Percentiles rank a stretch among this genome's conserved stretches.
Evolutionary conservation across 2,113 vertebrate species (phyloP).

Genomic region (Nicator chloris): DNA sequence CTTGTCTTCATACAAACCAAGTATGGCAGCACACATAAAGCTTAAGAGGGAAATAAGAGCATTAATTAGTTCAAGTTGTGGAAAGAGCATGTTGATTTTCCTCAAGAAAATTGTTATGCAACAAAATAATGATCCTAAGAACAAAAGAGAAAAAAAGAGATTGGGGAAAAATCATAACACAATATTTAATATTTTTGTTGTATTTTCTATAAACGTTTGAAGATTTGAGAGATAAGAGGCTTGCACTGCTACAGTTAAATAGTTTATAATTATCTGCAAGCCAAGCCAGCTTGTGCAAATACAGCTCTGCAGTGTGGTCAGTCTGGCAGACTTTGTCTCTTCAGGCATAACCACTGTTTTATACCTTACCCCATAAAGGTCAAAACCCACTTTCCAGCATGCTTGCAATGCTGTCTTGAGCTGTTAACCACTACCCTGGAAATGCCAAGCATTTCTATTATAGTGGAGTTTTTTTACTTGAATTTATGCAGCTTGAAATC

Average conservation of each 20-base stretch:
- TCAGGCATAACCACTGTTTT: not conserved
- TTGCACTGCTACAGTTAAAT: not conserved
- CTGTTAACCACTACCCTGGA: not conserved
- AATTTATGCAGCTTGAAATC: not conserved
- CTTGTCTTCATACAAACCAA: not conserved
- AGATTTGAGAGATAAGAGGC: not conserved
- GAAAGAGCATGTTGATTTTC: not conserved
- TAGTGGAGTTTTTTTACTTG: not conserved
- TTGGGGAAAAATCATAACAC: not conserved
- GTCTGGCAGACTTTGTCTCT: not conserved
- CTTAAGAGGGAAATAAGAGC: not conserved
- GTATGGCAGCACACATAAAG: accelerated
- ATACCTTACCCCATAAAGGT: not conserved
- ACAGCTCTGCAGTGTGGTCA: not conserved
- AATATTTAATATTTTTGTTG: not conserved
- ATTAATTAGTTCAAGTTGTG: not conserved
- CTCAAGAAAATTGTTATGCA: not conserved
- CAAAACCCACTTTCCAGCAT: not conserved
- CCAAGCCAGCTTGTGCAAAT: not conserved
- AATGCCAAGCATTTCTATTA: not conserved
- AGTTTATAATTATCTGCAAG: not conserved
- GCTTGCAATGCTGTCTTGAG: not conserved
- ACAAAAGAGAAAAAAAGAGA: not conserved
- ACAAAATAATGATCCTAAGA: not conserved
- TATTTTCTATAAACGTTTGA: not conserved